phyloP scores from a whole-genome alignment of 2,888 invertebrate species.

The Subacronicta megacephala region DNA sequence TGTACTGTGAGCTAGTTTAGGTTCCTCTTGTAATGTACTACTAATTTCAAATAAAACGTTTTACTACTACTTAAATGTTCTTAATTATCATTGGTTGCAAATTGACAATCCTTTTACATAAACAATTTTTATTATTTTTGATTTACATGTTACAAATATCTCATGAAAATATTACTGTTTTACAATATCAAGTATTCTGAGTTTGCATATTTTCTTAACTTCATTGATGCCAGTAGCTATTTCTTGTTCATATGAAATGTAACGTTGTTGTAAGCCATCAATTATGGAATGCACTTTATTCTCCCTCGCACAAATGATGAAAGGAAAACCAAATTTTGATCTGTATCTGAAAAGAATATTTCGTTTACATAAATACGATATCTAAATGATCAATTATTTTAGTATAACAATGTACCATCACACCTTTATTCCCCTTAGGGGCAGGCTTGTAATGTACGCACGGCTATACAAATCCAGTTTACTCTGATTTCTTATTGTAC shows the following conservation, averaged over 20 bases:
- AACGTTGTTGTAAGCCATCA: slow-evolving; percentile 86
- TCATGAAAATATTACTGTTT: slow-evolving; percentile 49
- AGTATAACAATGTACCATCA: no score
- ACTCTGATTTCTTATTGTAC: no score
- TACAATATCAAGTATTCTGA: slow-evolving; percentile 89
- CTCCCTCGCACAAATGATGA: slow-evolving; percentile 91
- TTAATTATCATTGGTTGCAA: neutral
- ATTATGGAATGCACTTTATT: slow-evolving; percentile 90
- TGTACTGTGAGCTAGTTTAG: slow-evolving; percentile 78
- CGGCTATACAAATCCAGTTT: no score
- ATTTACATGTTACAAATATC: no score
- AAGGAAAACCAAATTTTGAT: slow-evolving; percentile 91
- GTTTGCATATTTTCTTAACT: slow-evolving; percentile 92
- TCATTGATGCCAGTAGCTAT: slow-evolving; percentile 90
- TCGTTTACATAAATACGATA: no score
- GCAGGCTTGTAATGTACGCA: no score
- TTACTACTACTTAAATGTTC: slow-evolving; percentile 1
- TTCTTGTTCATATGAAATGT: slow-evolving; percentile 87
- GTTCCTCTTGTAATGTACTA: slow-evolving; percentile 45
- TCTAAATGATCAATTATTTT: no score
- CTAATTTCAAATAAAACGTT: slow-evolving; percentile 40
- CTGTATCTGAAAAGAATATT: slow-evolving; percentile 86
- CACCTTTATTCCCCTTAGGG: no score
- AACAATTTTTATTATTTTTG: neutral
- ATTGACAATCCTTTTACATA: neutral